Conservation (phyloP, 2,113 vertebrate genomes). For the Toxotes jaculatrix region DNA sequence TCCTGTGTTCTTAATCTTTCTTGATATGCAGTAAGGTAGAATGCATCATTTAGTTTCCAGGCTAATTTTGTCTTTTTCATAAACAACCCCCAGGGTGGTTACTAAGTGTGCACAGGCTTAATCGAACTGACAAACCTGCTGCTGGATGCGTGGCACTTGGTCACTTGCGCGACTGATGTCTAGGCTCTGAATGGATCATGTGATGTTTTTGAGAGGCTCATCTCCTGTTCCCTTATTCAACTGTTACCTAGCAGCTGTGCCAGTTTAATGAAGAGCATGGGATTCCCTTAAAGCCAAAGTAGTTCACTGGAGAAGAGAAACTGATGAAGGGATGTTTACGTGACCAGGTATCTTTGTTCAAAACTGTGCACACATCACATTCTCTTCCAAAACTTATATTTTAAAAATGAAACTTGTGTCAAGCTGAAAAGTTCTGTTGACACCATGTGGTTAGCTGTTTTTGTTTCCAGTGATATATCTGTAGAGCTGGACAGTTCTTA, state of each 20-base stretch:
- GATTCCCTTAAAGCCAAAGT: neutral
- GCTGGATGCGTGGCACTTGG: neutral
- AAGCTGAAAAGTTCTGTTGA: neutral
- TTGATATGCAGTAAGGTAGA: too few species aligned
- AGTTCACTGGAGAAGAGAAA: constrained; percentile 4
- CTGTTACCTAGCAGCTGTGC: constrained; percentile 4
- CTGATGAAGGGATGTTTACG: neutral
- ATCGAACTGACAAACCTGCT: neutral
- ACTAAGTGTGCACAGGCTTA: neutral
- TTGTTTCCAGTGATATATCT: constrained; percentile 13
- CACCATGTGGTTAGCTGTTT: neutral
- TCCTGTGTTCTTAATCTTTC: neutral
- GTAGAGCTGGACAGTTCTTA: constrained; percentile 14
- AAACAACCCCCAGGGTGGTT: neutral
- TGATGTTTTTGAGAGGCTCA: constrained; percentile 32
- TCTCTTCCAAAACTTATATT: neutral
- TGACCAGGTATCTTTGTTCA: neutral
- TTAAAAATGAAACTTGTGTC: neutral
- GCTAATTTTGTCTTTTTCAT: neutral
- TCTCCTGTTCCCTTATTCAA: constrained; percentile 21
- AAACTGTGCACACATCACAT: neutral
- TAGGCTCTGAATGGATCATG: constrained; percentile 34
- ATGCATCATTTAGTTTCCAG: neutral
- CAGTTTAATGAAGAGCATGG: constrained; percentile 42
- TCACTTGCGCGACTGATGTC: constrained; percentile 17